Conservation (phyloP, 2,113 vertebrate genomes). For the Phodopus roborovskii region DNA sequence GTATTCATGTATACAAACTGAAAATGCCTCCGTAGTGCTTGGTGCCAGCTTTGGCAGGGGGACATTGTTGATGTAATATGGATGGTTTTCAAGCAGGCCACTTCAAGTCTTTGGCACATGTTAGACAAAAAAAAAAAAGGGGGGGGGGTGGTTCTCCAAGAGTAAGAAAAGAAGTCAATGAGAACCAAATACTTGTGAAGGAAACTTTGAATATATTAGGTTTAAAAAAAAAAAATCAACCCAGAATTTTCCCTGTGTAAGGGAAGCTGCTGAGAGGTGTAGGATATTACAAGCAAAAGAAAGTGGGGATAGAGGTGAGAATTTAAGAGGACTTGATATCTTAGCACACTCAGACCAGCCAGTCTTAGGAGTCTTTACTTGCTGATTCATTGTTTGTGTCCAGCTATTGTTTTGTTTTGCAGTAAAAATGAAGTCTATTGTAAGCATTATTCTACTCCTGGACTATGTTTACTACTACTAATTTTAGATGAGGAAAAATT, state of each 20-base stretch:
- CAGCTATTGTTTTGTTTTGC: too few relatives aligned
- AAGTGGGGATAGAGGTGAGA: not conserved
- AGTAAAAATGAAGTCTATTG: too few relatives aligned
- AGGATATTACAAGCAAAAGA: not conserved
- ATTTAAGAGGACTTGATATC: too few relatives aligned
- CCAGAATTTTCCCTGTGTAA: not conserved
- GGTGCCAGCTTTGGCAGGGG: not conserved
- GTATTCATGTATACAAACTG: not conserved
- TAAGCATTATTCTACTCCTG: too few relatives aligned
- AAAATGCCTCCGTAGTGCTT: not conserved
- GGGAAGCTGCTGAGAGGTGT: not conserved
- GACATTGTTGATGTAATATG: not conserved
- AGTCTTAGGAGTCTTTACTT: too few relatives aligned
- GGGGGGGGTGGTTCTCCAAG: not conserved
- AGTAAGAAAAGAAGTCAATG: not conserved
- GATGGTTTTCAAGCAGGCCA: slow-evolving; percentile 10
- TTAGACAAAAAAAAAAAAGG: not conserved
- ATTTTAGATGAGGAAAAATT: too few relatives aligned
- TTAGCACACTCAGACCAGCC: too few relatives aligned
- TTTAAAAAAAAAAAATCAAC: not conserved
- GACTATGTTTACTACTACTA: too few relatives aligned
- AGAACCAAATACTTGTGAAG: slow-evolving; percentile 23
- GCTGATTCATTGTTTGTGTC: too few relatives aligned
- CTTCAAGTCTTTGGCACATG: not conserved
- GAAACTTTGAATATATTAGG: not conserved